Percentiles rank a stretch among this genome's conserved stretches.
These are phyloP conservation scores for Sinella curviseta DNA, from an alignment of 1,140 invertebrate genomes.

Conservation along the genomic window DNA sequence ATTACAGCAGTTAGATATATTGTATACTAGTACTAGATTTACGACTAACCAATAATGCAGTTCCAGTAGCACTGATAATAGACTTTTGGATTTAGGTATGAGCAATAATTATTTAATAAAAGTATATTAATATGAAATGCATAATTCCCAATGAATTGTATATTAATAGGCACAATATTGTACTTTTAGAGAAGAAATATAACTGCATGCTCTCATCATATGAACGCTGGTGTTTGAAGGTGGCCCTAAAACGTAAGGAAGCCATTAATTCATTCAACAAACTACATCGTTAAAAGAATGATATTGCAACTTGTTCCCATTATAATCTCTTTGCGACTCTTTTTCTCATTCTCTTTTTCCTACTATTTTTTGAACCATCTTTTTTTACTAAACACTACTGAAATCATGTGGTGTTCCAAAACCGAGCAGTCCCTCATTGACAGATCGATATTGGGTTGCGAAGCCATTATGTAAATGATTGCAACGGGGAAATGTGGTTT, in stretches of 20 bases:
- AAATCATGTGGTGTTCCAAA: slow-evolving; percentile 11
- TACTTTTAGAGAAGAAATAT: too few relatives aligned
- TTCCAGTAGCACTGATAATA: too few relatives aligned
- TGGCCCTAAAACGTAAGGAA: background rate
- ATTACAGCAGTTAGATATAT: slow-evolving; percentile 47
- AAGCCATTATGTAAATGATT: slow-evolving; percentile 51
- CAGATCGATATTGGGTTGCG: slow-evolving; percentile 49
- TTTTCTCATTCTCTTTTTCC: background rate
- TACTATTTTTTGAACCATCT: background rate
- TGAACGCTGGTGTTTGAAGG: too few relatives aligned
- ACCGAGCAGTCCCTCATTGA: slow-evolving; percentile 49
- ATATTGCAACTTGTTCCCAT: slow-evolving; percentile 3
- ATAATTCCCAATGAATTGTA: too few relatives aligned
- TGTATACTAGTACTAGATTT: too few relatives aligned
- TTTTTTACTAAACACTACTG: too few relatives aligned
- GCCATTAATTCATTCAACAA: background rate
- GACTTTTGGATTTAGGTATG: too few relatives aligned
- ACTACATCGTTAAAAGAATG: background rate
- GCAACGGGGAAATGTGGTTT: slow-evolving; percentile 45
- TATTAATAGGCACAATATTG: too few relatives aligned
- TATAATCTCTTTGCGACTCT: background rate
- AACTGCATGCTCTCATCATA: too few relatives aligned
- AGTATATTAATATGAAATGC: too few relatives aligned
- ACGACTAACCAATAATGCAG: too few relatives aligned
- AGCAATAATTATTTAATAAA: too few relatives aligned